Percentiles rank a stretch among this genome's conserved stretches.
Evolutionary conservation across 2,888 invertebrate genomes (phyloP).

Genomic region (Acanthosepion esculentum): DNA sequence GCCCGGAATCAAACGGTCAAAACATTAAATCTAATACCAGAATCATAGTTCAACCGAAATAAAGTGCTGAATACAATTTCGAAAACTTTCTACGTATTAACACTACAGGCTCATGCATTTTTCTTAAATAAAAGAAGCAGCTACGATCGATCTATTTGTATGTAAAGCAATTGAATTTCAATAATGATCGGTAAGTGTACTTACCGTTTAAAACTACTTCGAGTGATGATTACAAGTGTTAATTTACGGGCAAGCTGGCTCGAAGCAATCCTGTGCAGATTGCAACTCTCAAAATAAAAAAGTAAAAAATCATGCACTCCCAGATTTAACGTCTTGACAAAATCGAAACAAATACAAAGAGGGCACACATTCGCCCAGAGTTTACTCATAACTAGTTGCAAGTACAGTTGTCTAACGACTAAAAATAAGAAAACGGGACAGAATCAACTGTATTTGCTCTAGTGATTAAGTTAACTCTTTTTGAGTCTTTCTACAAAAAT

Average conservation of each 20-base stretch:
- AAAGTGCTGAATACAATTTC: too few relatives aligned
- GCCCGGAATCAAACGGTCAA: not conserved
- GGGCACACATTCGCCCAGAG: not conserved
- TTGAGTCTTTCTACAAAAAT: not conserved
- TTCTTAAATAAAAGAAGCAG: not conserved
- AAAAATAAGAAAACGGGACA: not conserved
- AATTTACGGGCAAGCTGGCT: not conserved
- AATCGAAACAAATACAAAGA: not conserved
- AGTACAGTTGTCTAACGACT: slow-evolving; percentile 33
- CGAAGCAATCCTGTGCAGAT: not conserved
- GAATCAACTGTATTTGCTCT: slow-evolving; percentile 33
- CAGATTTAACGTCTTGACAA: not conserved
- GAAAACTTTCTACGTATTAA: not conserved
- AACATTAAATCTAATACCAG: not conserved
- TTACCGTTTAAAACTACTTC: too few relatives aligned
- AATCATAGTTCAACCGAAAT: too few relatives aligned
- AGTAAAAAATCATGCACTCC: not conserved
- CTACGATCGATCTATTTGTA: not conserved
- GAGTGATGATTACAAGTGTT: too few relatives aligned
- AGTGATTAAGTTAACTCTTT: not conserved
- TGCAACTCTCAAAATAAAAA: not conserved
- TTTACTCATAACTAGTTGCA: slow-evolving; percentile 33
- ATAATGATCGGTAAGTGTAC: too few relatives aligned
- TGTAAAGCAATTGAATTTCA: not conserved
- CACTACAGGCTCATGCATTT: slow-evolving; percentile 1